Evolutionary conservation across 1,140 invertebrate species (phyloP), one percentile per base, ranked within the genome.

Genomic region (Hetaerina americana): DNA sequence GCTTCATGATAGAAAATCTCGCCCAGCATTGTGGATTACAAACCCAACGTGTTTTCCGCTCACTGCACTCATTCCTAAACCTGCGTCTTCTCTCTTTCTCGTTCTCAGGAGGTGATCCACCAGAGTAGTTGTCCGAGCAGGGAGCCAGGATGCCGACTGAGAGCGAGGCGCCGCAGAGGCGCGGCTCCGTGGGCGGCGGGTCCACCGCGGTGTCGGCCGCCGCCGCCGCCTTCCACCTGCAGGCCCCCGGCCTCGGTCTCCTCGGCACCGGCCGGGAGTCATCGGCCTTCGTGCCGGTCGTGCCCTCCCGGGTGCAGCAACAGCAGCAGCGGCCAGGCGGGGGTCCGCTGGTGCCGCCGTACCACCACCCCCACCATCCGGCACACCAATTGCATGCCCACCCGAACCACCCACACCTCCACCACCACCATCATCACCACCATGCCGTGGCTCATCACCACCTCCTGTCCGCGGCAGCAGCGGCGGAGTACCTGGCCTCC

Each of bases 221-320:
- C 12, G 22, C 22, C 49, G 49, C 49, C 49, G 67, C 12, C 12
- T 68, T 68, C n/a, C 67, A 68, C 2, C 67, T 26, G 1, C 25
- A 18, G 5, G 67, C 67, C 2, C 27, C 67, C 24, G 27, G 67
- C 2, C 18, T 68, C n/a, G 40, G 40, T 10, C 25, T 68, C 25
- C 18, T 80, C 2, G 78, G 81, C 27, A 72, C 82, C 22, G 80
- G 80, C 49, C 66, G 25, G 66, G 90, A 92, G 82, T 87, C 88
- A 0, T 92, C 90, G 0, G 91, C 91, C 0, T 93, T 93, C 78
- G 90, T 92, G 29, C 91, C 92, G 15, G 92, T 93, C 8, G 87
- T 93, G 66, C 92, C 92, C 29, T 90, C 90, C n/a, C 84, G 90
- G 75, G 84, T 84, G 24, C 82, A 90, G 72, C 73, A 27, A 26